Conservation (phyloP, 2,797 vertebrate genomes). For the Prunella strophiata region DNA sequence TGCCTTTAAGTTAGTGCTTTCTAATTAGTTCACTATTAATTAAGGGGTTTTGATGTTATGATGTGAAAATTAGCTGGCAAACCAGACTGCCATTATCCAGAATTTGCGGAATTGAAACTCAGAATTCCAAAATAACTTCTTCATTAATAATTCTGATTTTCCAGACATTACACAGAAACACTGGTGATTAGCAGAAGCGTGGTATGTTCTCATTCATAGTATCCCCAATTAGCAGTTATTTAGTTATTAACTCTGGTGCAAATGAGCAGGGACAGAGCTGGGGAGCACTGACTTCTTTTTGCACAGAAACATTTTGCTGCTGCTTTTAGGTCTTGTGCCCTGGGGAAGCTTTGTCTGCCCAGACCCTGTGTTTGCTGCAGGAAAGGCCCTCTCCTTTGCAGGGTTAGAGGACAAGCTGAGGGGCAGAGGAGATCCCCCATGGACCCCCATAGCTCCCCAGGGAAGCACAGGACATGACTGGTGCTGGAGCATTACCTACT, state of each 20-base stretch:
- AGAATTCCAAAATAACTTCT: conserved; percentile 53
- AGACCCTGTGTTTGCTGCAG: not conserved
- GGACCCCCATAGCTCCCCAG: not conserved
- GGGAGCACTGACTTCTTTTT: not conserved
- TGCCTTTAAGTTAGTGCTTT: conserved; percentile 17
- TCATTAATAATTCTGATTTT: conserved; percentile 62
- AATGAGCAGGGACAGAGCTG: not conserved
- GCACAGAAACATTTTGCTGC: accelerated
- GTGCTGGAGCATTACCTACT: not conserved
- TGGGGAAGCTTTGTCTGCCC: not conserved
- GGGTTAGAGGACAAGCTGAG: not conserved
- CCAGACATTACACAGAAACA: conserved; percentile 21
- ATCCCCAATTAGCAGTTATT: conserved; percentile 34
- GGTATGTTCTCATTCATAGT: conserved; percentile 33
- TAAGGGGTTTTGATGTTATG: conserved; percentile 19
- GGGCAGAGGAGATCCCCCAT: too few relatives aligned
- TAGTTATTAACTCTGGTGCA: conserved; percentile 9
- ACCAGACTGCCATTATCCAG: conserved; percentile 13
- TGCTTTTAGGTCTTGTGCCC: accelerated
- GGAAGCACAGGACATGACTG: accelerated
- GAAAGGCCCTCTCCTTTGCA: not conserved
- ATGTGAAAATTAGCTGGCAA: conserved; percentile 54
- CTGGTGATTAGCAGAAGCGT: conserved; percentile 13
- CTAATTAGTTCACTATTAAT: conserved; percentile 59
- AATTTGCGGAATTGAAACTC: not conserved